Evolutionary conservation across 2,113 vertebrate species (phyloP).

Genomic region (Tyto alba): DNA sequence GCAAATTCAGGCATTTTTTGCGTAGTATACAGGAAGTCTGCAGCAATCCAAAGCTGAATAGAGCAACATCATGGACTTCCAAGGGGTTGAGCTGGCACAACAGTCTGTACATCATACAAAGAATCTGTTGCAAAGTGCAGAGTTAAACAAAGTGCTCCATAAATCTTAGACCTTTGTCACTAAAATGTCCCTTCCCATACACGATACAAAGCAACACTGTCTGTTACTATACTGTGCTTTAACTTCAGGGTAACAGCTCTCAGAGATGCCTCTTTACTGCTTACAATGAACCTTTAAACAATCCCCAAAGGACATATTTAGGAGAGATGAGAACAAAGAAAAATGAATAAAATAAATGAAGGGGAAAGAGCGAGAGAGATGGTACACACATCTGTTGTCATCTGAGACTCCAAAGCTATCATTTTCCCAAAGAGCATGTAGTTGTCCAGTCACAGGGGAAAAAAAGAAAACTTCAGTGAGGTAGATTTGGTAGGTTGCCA

Average conservation of each 20-base stretch:
- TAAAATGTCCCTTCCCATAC: background rate
- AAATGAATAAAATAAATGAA: background rate
- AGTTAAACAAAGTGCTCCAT: background rate
- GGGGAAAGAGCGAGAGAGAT: background rate
- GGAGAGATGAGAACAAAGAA: background rate
- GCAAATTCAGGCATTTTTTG: background rate
- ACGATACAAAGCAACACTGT: background rate
- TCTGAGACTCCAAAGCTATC: background rate
- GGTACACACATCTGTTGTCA: background rate
- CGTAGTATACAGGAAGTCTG: background rate
- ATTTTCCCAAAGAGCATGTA: background rate
- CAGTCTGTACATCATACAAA: background rate
- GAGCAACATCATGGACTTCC: background rate
- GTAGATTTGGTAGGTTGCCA: background rate
- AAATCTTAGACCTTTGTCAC: background rate
- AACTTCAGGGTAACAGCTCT: background rate
- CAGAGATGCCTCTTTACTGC: background rate
- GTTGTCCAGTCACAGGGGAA: fast-evolving
- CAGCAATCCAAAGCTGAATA: background rate
- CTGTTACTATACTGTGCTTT: background rate
- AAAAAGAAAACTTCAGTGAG: background rate
- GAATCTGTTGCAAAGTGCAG: background rate
- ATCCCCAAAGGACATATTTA: background rate
- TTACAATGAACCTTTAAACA: background rate
- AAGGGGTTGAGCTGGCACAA: background rate